Evolutionary conservation across 2,888 invertebrate genomes (phyloP), one percentile per base, ranked within the genome.

Genomic region (Eristalis arbustorum): DNA sequence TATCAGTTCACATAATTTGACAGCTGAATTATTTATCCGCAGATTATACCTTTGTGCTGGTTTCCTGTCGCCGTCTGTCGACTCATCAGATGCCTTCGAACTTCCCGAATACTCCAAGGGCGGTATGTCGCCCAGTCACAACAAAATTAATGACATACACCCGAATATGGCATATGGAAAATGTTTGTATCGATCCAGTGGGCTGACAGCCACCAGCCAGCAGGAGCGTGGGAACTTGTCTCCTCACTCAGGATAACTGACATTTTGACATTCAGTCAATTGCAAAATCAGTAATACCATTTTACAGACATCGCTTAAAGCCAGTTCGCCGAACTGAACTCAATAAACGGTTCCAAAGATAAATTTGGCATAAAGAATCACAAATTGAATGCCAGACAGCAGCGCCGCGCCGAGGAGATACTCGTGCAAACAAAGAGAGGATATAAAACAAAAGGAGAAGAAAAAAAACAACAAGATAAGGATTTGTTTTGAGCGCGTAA

Each of bases 401-500:
- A 40, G 18, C 10, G 49, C 18, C 18, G 18, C 10, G 49, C 18
- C 18, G 49, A n/a, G 61, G 37, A n/a, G 1, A 62, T 56, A 31
- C 31, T 31, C 31, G 8, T 8, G 68, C 62, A 59, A 75, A 83
- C 63, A 49, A 69, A 59, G 37, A 34, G 69, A 69, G 67, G 68
- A 67, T 68, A 74, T 79, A 79, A 78, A n/a, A n/a, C n/a, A n/a
- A n/a, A n/a, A n/a, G n/a, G n/a, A n/a, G n/a, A n/a, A 25, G 25
- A 25, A 83, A 42, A 49, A 83, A 68, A 84, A 79, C n/a, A 66
- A 79, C 69, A 57, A 74, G 79, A 84, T 84, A 84, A 84, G 79
- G 73, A 71, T 64, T 83, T 78, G 83, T 73, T 83, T 59, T 63
- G 63, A 57, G 18, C 69, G 74, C 74, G 42, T 42, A 79, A 84